These are phyloP conservation scores for Callaeas wilsoni DNA, from an alignment of 2,113 vertebrate species.

Conservation along the genomic window DNA sequence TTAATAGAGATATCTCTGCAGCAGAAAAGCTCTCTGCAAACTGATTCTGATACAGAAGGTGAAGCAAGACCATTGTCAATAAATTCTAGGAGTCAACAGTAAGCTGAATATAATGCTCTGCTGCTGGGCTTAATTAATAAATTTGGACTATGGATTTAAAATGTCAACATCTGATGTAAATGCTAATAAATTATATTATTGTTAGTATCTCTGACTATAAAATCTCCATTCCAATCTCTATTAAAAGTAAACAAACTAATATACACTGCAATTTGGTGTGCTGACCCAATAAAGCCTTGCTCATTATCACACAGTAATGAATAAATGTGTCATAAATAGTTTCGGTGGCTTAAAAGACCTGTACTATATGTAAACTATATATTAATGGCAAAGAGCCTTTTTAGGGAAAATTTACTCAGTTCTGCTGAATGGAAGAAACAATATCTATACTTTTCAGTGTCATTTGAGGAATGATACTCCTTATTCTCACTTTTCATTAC, in stretches of 20 bases:
- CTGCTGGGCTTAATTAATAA: conserved; percentile 10
- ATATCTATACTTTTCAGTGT: neutral
- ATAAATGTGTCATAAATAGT: neutral
- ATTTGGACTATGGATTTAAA: conserved; percentile 1
- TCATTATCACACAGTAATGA: neutral
- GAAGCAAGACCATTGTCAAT: neutral
- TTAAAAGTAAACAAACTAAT: conserved; percentile 1
- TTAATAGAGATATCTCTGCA: neutral
- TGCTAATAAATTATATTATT: neutral
- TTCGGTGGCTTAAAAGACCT: neutral
- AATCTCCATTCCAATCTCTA: neutral
- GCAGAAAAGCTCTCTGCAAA: neutral
- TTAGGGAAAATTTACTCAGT: neutral
- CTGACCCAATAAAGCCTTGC: neutral
- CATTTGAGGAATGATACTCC: neutral
- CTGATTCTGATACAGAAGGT: neutral
- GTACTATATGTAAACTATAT: neutral
- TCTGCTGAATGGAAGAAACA: neutral
- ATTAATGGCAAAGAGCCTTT: neutral
- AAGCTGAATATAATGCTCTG: neutral
- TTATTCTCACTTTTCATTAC: neutral
- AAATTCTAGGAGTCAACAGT: neutral
- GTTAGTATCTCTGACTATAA: neutral
- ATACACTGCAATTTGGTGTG: neutral
- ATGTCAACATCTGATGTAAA: neutral